Evolutionary conservation across 2,797 vertebrate genomes (phyloP).

Genomic region (Pterois miles): DNA sequence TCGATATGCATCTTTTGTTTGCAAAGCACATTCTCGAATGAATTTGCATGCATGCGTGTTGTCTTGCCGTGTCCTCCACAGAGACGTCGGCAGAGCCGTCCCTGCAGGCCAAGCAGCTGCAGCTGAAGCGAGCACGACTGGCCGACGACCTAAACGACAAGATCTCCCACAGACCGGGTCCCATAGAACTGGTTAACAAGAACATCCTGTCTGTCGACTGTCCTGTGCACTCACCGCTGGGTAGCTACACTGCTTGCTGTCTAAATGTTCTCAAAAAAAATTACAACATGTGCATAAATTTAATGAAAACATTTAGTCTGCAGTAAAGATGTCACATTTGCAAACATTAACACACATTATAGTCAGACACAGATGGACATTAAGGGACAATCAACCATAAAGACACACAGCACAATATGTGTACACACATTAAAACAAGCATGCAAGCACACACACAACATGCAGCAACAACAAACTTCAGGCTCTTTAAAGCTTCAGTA

Average conservation of each 20-base stretch:
- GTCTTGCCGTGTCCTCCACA: conserved; percentile 27
- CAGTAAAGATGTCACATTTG: background rate
- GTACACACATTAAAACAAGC: background rate
- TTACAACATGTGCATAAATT: background rate
- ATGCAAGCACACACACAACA: background rate
- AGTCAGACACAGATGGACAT: background rate
- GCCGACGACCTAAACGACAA: conserved; percentile 97
- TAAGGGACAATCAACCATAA: background rate
- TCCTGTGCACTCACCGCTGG: conserved; percentile 61
- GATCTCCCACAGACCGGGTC: conserved; percentile 94
- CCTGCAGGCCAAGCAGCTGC: conserved; percentile 91
- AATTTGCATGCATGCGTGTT: background rate
- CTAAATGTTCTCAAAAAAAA: background rate
- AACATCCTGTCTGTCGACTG: conserved; percentile 87
- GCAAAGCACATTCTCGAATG: background rate
- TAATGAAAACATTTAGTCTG: background rate
- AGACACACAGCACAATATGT: background rate
- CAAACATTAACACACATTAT: background rate
- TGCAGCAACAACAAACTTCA: too few relatives aligned
- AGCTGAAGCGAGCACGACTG: conserved; percentile 93
- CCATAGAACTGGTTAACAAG: conserved; percentile 96
- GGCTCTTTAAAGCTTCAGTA: too few relatives aligned
- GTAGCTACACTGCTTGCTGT: conserved; percentile 41
- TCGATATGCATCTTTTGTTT: background rate
- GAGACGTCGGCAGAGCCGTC: conserved; percentile 83